These are phyloP conservation scores for Colostygia pectinataria DNA, from an alignment of 2,888 invertebrate species.

Conservation along the genomic window DNA sequence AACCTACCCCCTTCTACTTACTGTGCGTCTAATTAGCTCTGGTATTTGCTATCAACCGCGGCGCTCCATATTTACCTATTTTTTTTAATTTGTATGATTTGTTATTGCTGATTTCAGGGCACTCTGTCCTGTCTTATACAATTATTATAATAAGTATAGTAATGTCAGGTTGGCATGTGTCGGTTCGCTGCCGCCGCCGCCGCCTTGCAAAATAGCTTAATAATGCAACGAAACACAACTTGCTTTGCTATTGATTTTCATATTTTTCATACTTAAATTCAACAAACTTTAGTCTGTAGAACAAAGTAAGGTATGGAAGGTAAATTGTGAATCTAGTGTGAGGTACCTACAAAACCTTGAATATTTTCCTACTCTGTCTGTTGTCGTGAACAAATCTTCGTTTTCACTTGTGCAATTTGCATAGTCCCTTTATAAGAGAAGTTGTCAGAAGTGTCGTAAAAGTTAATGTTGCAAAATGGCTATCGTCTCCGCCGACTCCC, in stretches of 20 bases:
- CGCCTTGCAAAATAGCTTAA: slow-evolving; percentile 18
- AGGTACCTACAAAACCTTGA: too few relatives aligned
- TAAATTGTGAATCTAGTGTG: too few relatives aligned
- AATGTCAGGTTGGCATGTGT: slow-evolving; percentile 27
- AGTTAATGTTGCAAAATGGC: too few relatives aligned
- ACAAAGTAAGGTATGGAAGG: too few relatives aligned
- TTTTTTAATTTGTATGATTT: too few relatives aligned
- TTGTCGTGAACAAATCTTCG: too few relatives aligned
- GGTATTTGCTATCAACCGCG: slow-evolving; percentile 39
- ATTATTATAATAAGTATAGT: too few relatives aligned
- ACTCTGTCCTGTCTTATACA: too few relatives aligned
- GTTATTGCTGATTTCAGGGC: too few relatives aligned
- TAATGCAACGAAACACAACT: slow-evolving; percentile 29
- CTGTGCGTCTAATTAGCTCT: slow-evolving; percentile 39
- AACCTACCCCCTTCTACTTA: slow-evolving; percentile 57
- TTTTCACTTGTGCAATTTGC: too few relatives aligned
- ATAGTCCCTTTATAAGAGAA: neutral
- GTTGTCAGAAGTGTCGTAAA: neutral
- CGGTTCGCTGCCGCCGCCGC: slow-evolving; percentile 17
- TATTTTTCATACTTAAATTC: slow-evolving; percentile 6
- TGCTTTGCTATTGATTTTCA: slow-evolving; percentile 41
- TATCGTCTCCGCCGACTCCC: neutral
- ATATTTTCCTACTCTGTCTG: too few relatives aligned
- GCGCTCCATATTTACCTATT: slow-evolving; percentile 40
- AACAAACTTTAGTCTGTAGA: too few relatives aligned